Conservation (phyloP, 1,140 invertebrate genomes). For the Formica exsecta region DNA sequence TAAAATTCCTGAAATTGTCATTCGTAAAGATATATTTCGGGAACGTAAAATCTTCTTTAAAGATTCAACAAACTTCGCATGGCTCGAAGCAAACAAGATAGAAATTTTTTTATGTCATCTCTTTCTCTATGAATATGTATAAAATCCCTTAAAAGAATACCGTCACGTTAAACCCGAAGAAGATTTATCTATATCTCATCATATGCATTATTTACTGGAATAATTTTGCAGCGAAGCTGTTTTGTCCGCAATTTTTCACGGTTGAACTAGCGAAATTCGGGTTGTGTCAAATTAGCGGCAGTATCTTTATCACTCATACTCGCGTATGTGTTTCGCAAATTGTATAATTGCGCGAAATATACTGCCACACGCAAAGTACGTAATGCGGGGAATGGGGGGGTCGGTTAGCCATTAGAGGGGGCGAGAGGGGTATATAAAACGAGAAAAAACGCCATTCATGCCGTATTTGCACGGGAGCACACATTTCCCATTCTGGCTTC, state of each 20-base stretch:
- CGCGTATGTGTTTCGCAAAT: slow-evolving; percentile 51
- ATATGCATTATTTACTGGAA: slow-evolving; percentile 49
- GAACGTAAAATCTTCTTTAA: slow-evolving; percentile 21
- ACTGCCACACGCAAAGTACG: background rate
- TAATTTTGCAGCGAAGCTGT: slow-evolving; percentile 42
- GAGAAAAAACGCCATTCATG: slow-evolving; percentile 35
- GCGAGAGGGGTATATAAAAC: slow-evolving; percentile 5
- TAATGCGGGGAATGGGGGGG: slow-evolving; percentile 6
- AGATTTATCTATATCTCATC: background rate
- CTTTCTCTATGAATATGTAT: background rate
- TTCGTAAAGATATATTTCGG: background rate
- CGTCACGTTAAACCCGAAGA: background rate
- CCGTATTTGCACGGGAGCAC: background rate
- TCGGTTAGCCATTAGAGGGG: slow-evolving; percentile 26
- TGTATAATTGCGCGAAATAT: slow-evolving; percentile 45
- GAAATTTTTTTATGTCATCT: background rate
- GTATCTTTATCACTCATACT: slow-evolving; percentile 57
- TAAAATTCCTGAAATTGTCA: background rate
- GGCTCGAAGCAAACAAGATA: slow-evolving; percentile 6
- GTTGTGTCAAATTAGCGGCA: background rate
- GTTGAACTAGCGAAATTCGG: slow-evolving; percentile 44
- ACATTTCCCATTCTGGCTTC: background rate
- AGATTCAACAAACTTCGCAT: slow-evolving; percentile 21
- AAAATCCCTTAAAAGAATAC: background rate
- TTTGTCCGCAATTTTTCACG: slow-evolving; percentile 32